A percentile compares a stretch with the other conserved stretches of the same genome.
phyloP scores from a whole-genome alignment of 2,888 invertebrate genomes.

The Agonopterix subpropinquella region DNA sequence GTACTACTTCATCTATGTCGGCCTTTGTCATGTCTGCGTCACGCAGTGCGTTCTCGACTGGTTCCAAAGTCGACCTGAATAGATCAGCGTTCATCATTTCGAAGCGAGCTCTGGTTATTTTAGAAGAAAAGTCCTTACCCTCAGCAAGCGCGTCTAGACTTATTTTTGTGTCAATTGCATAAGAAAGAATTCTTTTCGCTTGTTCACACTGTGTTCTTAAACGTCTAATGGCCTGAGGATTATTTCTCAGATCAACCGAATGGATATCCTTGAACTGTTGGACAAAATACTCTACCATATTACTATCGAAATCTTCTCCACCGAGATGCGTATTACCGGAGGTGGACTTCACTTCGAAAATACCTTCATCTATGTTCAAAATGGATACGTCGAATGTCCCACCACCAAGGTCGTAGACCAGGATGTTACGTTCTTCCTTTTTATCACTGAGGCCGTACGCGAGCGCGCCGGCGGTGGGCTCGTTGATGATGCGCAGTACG shows the following conservation, averaged over 20 bases:
- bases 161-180: conserved; percentile 85
- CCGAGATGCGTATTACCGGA: conserved; percentile 89
- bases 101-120: conserved; percentile 87
- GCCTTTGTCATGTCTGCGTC: conserved; percentile 91
- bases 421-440: conserved; percentile 82
- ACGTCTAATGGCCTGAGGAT: conserved; percentile 83
- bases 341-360: conserved; percentile 87
- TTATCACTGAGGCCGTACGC: conserved; percentile 90
- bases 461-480: conserved; percentile 91
- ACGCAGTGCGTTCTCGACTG: conserved; percentile 88
- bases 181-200: conserved; percentile 85
- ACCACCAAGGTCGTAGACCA: conserved; percentile 87
- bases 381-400: conserved; percentile 96
- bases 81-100: conserved; percentile 94
- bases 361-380: conserved; percentile 90
- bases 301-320: conserved; percentile 77
- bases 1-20: conserved; percentile 86
- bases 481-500: conserved; percentile 92
- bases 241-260: conserved; percentile 76
- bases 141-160: conserved; percentile 86
- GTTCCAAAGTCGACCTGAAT: conserved; percentile 81
- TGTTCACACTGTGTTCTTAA: conserved; percentile 90
- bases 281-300: no score
- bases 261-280: conserved; percentile 79
- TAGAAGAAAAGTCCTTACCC: conserved; percentile 93